Base-by-base conservation (phyloP, 2,888 invertebrate genomes). In the Tridacna gigas region DNA sequence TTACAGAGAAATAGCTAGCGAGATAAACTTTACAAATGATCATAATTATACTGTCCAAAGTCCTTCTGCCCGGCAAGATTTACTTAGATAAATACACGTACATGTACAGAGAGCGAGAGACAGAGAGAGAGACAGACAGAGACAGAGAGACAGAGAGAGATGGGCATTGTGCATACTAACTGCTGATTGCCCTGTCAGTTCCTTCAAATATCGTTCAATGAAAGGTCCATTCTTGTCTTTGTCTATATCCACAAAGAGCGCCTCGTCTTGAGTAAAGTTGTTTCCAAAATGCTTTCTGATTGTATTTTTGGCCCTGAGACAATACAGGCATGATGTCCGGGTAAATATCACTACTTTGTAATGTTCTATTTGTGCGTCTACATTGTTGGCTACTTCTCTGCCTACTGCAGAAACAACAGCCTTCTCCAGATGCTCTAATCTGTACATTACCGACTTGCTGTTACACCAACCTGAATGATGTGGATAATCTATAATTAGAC, bases 141-240 rank as follows among this genome's bases (percentile, higher is more conserved):
- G 7, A 37, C 3, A 37, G 37, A 37, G 7, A 37, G 37, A 37
- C 37, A 37, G 7, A 37, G 3, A 37, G 37, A n/a, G n/a, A n/a
- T n/a, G n/a, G n/a, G n/a, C n/a, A n/a, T n/a, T n/a, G n/a, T n/a
- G n/a, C n/a, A n/a, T n/a, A 4, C 65, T 65, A 5, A 65, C 65
- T 11, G 20, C 26, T 0, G 65, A 9, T 28, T 28, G 25, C 15
- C 65, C 65, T 12, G 65, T 65, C 12, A 26, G 25, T 28, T 65
- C 22, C 28, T 65, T 65, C 28, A 65, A 12, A 22, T 65, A 65
- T 65, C 65, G 20, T 22, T 65, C 65, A 26, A 15, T 15, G 11
- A 65, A 65, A 25, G 65, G 65, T 65, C 65, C 26, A 65, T 65
- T 65, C 25, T 65, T 65, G 28, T 65, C 65, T 11, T 65, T 65